A percentile compares a stretch with the other conserved stretches of the same genome.
Evolutionary conservation across 1,140 invertebrate species (phyloP).

Genomic region (Bombyx mori): ASM3026992v2 NC_085110.1:16058001-16058500

Average conservation of each 20-base stretch:
- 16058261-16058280: constrained; percentile 1
- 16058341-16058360: constrained; percentile 53
- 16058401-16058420: constrained; percentile 36
- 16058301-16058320: neutral
- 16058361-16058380: constrained; percentile 40
- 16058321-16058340: constrained; percentile 4
- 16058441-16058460: constrained; percentile 39
- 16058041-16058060: constrained; percentile 65
- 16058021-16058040: constrained; percentile 62
- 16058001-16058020: constrained; percentile 69
- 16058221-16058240: constrained; percentile 1
- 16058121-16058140: constrained; percentile 42
- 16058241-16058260: constrained; percentile 8
- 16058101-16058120: constrained; percentile 60
- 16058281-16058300: neutral
- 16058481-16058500: constrained; percentile 50
- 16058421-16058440: constrained; percentile 40
- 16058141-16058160: constrained; percentile 20
- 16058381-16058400: constrained; percentile 41
- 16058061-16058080: constrained; percentile 62
- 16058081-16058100: constrained; percentile 66
- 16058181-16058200: too few species aligned
- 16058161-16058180: neutral
- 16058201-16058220: neutral
- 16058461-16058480: constrained; percentile 38